Base-by-base conservation (phyloP, 2,113 vertebrate species). In the Nibea albiflora region DNA sequence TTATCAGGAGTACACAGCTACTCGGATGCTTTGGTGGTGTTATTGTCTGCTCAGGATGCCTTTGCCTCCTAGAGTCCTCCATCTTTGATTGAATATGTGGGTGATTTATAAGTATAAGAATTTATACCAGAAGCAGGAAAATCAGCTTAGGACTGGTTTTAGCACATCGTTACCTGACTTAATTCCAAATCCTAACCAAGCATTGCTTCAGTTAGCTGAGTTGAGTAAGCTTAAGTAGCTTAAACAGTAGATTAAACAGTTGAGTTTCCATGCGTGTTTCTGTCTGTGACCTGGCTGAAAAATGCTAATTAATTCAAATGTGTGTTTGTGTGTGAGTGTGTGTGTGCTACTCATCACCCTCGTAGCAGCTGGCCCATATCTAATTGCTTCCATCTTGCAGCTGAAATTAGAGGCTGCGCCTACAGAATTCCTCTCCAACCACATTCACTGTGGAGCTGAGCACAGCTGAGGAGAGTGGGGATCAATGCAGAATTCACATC, bases 371-470 rank as follows among this genome's bases (percentile, higher is more conserved):
- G 78, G 64, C 8, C 73, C 28, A 1, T 50, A 61, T 80, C 70
- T 89, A 78, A 89, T 80, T 85, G 54, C 63, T 88, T 84, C 78
- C 58, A 70, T 81, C 69, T 49, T 78, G 26, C 58, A 62, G 68
- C 57, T 77, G 50, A 87, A 76, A 76, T 76, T 19, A 64, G 72
- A 44, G 16, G 66, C 26, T 68, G 44, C 77, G 22, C 52, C 49
- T 22, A 16, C 53, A 47, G 53, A 16, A 14, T 56, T 71, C 64
- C 57, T 66, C 28, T 70, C 20, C 50, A 16, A 68, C 53, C 53
- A 28, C 42, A 6, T 11, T 19, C 3, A 4, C 35, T 54, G 31
- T 50, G 0, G 35, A 61, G 35, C 70, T 19, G 70, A 58, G 44
- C 31, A 14, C 14, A 67, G 24, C 10, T 5, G 11, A 9, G 12